Evolutionary conservation across 2,113 vertebrate species (phyloP).

Genomic region (Macroglossus sobrinus): DNA sequence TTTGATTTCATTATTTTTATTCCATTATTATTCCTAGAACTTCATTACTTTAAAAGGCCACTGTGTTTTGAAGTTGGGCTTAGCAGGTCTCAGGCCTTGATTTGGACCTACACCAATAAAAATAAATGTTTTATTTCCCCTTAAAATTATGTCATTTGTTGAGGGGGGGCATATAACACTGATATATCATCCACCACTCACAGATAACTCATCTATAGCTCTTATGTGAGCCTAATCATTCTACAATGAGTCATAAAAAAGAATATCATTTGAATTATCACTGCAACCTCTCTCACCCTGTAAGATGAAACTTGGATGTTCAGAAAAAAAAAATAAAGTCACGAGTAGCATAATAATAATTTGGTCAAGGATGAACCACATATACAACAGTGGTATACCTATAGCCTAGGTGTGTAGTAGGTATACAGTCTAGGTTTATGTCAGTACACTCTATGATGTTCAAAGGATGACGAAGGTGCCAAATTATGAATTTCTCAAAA

Average conservation of each 20-base stretch:
- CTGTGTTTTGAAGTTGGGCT: background rate
- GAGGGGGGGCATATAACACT: background rate
- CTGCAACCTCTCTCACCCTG: background rate
- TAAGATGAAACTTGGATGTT: background rate
- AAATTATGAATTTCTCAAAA: background rate
- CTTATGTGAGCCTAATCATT: rapidly evolving
- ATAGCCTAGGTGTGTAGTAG: background rate
- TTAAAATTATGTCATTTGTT: background rate
- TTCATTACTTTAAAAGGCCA: background rate
- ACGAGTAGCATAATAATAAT: background rate
- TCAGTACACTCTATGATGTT: background rate
- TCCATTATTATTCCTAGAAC: background rate
- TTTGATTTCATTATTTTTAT: background rate
- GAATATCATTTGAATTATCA: background rate
- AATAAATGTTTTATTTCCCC: background rate
- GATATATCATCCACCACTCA: background rate
- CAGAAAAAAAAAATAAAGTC: background rate
- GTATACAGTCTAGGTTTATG: background rate
- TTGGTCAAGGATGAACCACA: background rate
- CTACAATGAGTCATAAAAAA: background rate
- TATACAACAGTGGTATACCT: background rate
- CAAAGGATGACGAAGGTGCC: background rate
- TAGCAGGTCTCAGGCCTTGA: background rate
- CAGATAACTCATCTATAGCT: background rate
- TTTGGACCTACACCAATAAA: background rate